Percentiles rank a stretch among this genome's conserved stretches.
Conservation (phyloP, 2,797 vertebrate species). For the Mormyrops boulengeri region DNA sequence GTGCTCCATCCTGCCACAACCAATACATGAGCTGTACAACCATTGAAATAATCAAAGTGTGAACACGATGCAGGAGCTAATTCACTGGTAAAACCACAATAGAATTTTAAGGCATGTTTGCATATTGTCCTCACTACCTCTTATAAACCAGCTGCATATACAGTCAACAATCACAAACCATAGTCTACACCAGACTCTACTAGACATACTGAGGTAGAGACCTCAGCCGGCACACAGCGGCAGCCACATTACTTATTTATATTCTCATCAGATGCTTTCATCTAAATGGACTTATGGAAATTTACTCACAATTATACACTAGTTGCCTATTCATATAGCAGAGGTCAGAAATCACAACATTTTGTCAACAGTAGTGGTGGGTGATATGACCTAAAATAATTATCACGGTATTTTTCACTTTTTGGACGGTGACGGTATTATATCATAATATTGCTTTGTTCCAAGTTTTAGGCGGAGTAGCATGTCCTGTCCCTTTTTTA, state of each 20-base stretch:
- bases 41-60: background rate
- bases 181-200: background rate
- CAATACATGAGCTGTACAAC: background rate
- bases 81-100: background rate
- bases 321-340: background rate
- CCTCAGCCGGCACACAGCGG: background rate
- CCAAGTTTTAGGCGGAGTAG: background rate
- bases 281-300: background rate
- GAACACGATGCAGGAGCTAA: background rate
- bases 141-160: background rate
- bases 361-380: background rate
- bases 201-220: background rate
- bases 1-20: background rate
- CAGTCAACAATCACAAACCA: background rate
- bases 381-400: background rate
- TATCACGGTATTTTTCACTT: background rate
- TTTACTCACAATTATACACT: background rate
- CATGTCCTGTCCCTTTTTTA: background rate
- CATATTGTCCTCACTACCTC: background rate
- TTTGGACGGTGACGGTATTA: background rate
- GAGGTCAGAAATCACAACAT: background rate
- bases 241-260: conserved; percentile 1
- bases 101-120: background rate
- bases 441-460: background rate
- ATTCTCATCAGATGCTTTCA: conserved; percentile 4